phyloP scores from a whole-genome alignment of 2,113 vertebrate genomes.

The Lathamus discolor region DNA sequence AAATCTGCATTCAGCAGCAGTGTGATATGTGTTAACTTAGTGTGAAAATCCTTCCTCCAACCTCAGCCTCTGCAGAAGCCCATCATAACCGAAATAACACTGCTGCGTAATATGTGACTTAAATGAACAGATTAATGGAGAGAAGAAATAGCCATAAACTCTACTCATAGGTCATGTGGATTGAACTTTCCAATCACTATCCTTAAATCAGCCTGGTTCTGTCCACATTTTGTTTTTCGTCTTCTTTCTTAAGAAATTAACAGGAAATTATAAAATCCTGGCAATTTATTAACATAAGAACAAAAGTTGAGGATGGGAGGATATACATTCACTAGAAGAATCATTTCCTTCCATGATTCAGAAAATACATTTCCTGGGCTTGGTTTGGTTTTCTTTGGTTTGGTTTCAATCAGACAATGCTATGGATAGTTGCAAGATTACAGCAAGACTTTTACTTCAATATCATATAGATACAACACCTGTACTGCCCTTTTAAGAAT shows the following conservation, averaged over 20 bases:
- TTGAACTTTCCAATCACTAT: neutral
- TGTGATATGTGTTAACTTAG: neutral
- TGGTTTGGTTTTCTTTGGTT: neutral
- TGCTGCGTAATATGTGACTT: neutral
- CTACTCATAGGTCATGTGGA: neutral
- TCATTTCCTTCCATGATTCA: neutral
- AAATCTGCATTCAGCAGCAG: neutral
- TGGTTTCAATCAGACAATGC: neutral
- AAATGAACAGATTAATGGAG: neutral
- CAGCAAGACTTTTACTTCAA: neutral
- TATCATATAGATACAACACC: neutral
- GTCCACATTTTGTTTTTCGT: neutral
- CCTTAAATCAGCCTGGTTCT: neutral
- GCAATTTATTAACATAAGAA: conserved; percentile 4
- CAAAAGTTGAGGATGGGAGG: neutral
- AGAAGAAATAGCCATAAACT: neutral
- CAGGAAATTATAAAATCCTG: neutral
- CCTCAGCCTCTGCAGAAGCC: neutral
- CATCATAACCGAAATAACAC: neutral
- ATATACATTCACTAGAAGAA: neutral
- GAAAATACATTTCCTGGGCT: neutral
- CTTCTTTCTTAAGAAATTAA: neutral
- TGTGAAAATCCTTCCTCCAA: neutral
- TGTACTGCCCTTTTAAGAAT: neutral
- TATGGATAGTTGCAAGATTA: neutral